phyloP scores from a whole-genome alignment of 2,888 invertebrate genomes.

The Dyspetes luteomarginatus region DNA sequence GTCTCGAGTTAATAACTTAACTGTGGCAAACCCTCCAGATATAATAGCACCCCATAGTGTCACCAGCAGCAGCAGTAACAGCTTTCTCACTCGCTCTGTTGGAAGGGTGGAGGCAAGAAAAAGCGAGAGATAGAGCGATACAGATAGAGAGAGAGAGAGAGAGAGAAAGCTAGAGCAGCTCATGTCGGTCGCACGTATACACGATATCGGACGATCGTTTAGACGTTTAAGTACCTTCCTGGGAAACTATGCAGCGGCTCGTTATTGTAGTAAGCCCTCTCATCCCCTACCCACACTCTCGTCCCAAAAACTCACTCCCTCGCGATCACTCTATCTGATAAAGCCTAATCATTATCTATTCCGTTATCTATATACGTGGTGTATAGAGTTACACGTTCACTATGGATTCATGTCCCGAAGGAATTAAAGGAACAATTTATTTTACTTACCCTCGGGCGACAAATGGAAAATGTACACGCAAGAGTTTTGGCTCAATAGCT shows the following conservation, averaged over 20 bases:
- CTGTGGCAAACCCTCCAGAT: conserved; percentile 59
- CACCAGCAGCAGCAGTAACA: conserved; percentile 44
- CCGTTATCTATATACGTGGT: conserved; percentile 44
- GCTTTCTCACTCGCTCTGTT: not conserved
- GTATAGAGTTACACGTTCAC: conserved; percentile 3
- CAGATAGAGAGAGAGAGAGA: conserved; percentile 13
- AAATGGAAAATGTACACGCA: conserved; percentile 26
- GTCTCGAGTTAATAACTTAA: conserved; percentile 56
- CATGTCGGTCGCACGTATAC: conserved; percentile 60
- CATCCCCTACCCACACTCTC: not conserved
- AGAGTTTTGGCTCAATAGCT: conserved; percentile 35
- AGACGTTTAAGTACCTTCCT: conserved; percentile 66
- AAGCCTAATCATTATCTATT: conserved; percentile 63
- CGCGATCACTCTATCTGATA: conserved; percentile 57
- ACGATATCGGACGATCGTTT: conserved; percentile 68
- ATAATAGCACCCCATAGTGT: conserved; percentile 38
- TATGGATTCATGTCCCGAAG: conserved; percentile 42
- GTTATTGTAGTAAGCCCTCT: conserved; percentile 55
- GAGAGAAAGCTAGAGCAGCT: conserved; percentile 34
- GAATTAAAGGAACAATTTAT: conserved; percentile 53
- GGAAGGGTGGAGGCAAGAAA: not conserved
- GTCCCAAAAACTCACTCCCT: conserved; percentile 41
- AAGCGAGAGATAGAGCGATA: not conserved
- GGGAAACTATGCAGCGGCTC: conserved; percentile 60
- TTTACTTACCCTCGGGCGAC: conserved; percentile 16